phyloP scores from a whole-genome alignment of 2,113 vertebrate genomes.

The Melanerpes formicivorus region DNA sequence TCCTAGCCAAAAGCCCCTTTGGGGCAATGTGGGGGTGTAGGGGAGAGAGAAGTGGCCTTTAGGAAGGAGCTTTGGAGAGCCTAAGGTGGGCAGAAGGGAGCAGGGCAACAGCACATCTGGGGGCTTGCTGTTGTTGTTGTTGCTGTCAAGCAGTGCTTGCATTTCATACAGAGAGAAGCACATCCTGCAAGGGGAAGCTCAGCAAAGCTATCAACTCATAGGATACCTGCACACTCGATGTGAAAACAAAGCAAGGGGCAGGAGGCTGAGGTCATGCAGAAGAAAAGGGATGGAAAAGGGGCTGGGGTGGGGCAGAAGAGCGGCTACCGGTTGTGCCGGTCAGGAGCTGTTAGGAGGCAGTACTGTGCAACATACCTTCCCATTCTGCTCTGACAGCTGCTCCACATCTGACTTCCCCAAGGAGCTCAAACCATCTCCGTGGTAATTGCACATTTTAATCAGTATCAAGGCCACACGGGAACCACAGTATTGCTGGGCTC shows the following conservation, averaged over 20 bases:
- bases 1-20: neutral
- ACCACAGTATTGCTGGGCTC: slow-evolving; percentile 61
- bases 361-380: slow-evolving; percentile 22
- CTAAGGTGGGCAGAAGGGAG: neutral
- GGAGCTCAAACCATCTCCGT: slow-evolving; percentile 6
- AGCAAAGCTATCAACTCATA: slow-evolving; percentile 45
- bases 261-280: slow-evolving; percentile 15
- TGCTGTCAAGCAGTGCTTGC: slow-evolving; percentile 29
- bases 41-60: neutral
- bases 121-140: neutral
- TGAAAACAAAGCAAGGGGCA: neutral
- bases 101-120: neutral
- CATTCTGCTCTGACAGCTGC: slow-evolving; percentile 4
- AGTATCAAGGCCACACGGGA: slow-evolving; percentile 51
- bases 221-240: neutral
- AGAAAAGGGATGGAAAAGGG: neutral
- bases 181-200: slow-evolving; percentile 42
- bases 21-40: rapidly evolving
- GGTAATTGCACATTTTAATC: slow-evolving; percentile 62
- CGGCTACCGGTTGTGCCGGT: slow-evolving; percentile 37
- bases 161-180: slow-evolving; percentile 31
- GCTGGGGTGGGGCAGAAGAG: neutral
- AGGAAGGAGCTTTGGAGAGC: neutral
- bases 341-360: slow-evolving; percentile 38
- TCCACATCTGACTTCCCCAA: slow-evolving; percentile 39